phyloP scores from a whole-genome alignment of 2,797 vertebrate genomes.

The Clarias platycephalus region DNA sequence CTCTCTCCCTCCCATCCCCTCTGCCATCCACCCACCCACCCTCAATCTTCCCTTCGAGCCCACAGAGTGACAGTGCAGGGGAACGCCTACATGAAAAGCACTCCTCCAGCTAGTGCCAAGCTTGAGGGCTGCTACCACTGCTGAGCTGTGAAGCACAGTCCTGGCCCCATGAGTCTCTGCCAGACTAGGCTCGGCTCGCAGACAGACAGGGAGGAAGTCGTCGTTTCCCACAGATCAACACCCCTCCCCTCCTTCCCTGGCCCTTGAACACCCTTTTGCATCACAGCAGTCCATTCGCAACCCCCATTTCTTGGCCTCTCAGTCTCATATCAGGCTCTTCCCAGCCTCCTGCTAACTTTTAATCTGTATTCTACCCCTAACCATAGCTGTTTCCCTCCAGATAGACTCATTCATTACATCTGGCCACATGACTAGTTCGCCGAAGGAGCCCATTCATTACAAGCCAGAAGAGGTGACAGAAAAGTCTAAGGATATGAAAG shows the following conservation, averaged over 20 bases:
- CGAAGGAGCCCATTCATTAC: slow-evolving; percentile 21
- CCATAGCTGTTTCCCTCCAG: slow-evolving; percentile 12
- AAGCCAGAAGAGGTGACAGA: slow-evolving; percentile 22
- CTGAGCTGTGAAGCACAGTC: slow-evolving; percentile 55
- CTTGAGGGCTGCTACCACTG: slow-evolving; percentile 44
- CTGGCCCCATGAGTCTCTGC: slow-evolving; percentile 51
- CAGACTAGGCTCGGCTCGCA: slow-evolving; percentile 53
- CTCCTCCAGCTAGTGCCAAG: slow-evolving; percentile 54
- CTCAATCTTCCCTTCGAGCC: slow-evolving; percentile 52
- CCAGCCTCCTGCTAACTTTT: slow-evolving; percentile 57
- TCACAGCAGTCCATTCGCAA: slow-evolving; percentile 38
- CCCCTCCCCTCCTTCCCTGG: slow-evolving; percentile 42
- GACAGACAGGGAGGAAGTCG: slow-evolving; percentile 64
- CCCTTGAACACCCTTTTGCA: slow-evolving; percentile 40
- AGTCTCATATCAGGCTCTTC: slow-evolving; percentile 44
- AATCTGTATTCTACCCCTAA: slow-evolving; percentile 41
- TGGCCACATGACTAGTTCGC: slow-evolving; percentile 20
- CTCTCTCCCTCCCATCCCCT: slow-evolving; percentile 46
- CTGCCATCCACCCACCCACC: slow-evolving; percentile 36
- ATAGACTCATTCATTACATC: slow-evolving; percentile 18
- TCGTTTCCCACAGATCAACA: slow-evolving; percentile 66
- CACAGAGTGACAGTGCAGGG: slow-evolving; percentile 64
- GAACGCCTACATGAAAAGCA: slow-evolving; percentile 61
- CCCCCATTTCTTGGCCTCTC: slow-evolving; percentile 38
- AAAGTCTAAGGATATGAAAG: slow-evolving; percentile 1